Evolutionary conservation across 2,113 vertebrate species (phyloP), one percentile per base, ranked within the genome.

Genomic region (Notothenia rossii): DNA sequence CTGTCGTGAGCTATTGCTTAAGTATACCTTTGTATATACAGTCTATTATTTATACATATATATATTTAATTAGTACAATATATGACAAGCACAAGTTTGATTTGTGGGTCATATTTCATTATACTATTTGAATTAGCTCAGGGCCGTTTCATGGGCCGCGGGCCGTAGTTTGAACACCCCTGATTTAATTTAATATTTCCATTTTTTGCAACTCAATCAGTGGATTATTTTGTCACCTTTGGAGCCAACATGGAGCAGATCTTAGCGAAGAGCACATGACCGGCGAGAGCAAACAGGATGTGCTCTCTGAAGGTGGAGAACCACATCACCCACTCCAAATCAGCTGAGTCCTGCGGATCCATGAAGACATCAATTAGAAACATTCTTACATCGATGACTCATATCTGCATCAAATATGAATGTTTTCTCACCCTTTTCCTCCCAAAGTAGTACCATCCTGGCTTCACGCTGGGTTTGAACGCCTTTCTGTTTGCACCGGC

Each of bases 261-360:
- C 92, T 99, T 99, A 78, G 94, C 98, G 0, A 99, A 99, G 53
- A 99, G 94, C 72, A 99, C 93, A 0, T 99, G 98, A 11, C 98
- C 98, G 0, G 96, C 96, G 48, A 99, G 96, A 10, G 96, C 96
- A 0, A 99, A 99, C 77, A 99, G 15, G 88, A 99, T 99, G 93
- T 97, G 48, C 1, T 95, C 96, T 55, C 97, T 95, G 94, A 97
- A 98, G 0, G 95, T 97, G 65, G 95, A 97, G 89, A 99, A 98
- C 98, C 98, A 99, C 98, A 99, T 99, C 88, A 97, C 92, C 98
- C 98, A 99, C 87, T 99, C 98, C 0, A 97, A 95, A 82, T 99
- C 98, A 0, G 97, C 96, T 0, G 94, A 91, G 0, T 99, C 98
- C 98, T 99, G 90, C 0, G 75, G 79, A 59, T 1, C 12, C 68